These are phyloP conservation scores for Bombycilla garrulus DNA, from an alignment of 2,113 vertebrate species.

Conservation along the genomic window DNA sequence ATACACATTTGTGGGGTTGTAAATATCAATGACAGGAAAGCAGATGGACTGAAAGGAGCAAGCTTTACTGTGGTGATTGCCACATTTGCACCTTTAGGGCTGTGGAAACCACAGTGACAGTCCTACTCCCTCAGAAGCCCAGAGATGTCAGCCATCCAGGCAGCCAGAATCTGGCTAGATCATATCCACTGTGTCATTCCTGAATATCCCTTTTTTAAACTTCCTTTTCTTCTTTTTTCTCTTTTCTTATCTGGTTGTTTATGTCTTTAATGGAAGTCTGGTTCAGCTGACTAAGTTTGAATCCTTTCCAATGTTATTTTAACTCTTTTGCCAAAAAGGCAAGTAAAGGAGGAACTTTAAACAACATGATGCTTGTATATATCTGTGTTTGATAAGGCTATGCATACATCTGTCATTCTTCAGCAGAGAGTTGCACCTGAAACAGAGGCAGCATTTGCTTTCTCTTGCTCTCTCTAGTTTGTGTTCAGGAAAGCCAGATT, in stretches of 20 bases:
- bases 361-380: not conserved
- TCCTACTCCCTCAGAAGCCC: not conserved
- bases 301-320: constrained; percentile 12
- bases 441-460: not conserved
- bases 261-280: not conserved
- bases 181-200: not conserved
- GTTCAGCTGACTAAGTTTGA: not conserved
- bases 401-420: not conserved
- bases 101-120: not conserved
- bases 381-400: not conserved
- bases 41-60: not conserved
- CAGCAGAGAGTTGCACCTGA: not conserved
- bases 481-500: not conserved
- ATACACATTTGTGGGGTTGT: not conserved
- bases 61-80: not conserved
- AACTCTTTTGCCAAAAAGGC: not conserved
- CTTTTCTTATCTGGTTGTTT: not conserved
- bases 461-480: not conserved
- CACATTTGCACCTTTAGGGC: not conserved
- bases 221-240: not conserved
- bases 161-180: not conserved
- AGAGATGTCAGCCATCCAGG: not conserved
- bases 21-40: constrained; percentile 8
- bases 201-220: not conserved
- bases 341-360: not conserved